These are phyloP conservation scores for Hypselothyrea guttata DNA, from an alignment of 2,888 invertebrate genomes.

Conservation along the genomic window DNA sequence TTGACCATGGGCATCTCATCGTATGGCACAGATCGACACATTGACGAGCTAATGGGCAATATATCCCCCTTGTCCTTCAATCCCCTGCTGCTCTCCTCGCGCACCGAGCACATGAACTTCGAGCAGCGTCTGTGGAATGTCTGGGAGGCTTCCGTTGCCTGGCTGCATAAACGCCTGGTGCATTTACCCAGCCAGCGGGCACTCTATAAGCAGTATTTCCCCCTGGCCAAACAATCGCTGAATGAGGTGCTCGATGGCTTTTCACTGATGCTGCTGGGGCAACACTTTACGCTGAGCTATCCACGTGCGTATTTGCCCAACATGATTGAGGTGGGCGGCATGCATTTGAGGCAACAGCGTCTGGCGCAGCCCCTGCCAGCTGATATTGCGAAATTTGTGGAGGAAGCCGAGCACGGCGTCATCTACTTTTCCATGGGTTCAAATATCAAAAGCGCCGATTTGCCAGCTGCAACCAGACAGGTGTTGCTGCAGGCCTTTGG, in stretches of 20 bases:
- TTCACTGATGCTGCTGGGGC: slow-evolving; percentile 78
- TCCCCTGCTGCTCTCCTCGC: slow-evolving; percentile 68
- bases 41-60: slow-evolving; percentile 73
- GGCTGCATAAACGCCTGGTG: slow-evolving; percentile 50
- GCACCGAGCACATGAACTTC: slow-evolving; percentile 80
- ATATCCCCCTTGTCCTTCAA: slow-evolving; percentile 78
- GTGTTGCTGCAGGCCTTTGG: slow-evolving; percentile 58
- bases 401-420: slow-evolving; percentile 80
- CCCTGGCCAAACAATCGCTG: slow-evolving; percentile 46
- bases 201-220: slow-evolving; percentile 66
- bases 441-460: slow-evolving; percentile 72
- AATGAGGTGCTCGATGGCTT: slow-evolving; percentile 66
- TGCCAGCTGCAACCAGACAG: slow-evolving; percentile 61
- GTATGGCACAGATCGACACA: slow-evolving; percentile 69
- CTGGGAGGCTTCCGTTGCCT: slow-evolving; percentile 45
- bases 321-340: slow-evolving; percentile 81
- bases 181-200: slow-evolving; percentile 67
- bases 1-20: slow-evolving; percentile 72
- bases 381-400: slow-evolving; percentile 80
- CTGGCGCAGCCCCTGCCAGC: slow-evolving; percentile 67
- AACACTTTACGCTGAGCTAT: slow-evolving; percentile 76
- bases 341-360: slow-evolving; percentile 74
- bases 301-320: slow-evolving; percentile 80
- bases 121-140: slow-evolving; percentile 77
- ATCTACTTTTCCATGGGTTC: slow-evolving; percentile 83